Evolutionary conservation across 1,140 invertebrate species (phyloP), one percentile per base, ranked within the genome.

Genomic region (Drosophila trapezifrons): DNA sequence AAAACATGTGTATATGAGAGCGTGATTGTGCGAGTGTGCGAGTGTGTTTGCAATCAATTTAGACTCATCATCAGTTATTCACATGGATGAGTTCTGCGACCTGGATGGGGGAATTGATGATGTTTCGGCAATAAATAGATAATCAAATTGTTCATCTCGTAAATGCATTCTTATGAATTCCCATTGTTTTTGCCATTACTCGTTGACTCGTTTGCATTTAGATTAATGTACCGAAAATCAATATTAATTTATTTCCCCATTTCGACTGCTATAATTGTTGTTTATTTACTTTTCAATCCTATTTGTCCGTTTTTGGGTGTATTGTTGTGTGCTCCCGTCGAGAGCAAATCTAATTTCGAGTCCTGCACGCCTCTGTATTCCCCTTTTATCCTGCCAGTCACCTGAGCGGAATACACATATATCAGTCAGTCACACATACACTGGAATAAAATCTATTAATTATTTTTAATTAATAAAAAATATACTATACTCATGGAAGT

Each of bases 21-120:
- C 42, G 25, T 15, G 40, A 35, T 18, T 47, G 63, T 10, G 25
- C 40, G 15, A n/a, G n/a, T n/a, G n/a, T n/a, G 22, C 22, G 22
- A 22, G 22, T 60, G 49, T 29, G 13, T 42, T 43, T 46, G 62
- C 55, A 66, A 76, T 66, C 56, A 78, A 78, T 78, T 72, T 72
- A 64, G 64, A 77, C 29, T 54, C 45, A 63, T 80, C 73, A 66
- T 76, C 73, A 66, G 73, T 40, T 75, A 76, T 76, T 47, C 73
- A 76, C 60, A 76, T 66, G 72, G n/a, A 13, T 76, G 70, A 72
- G 18, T 6, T 4, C 10, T 13, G 25, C 55, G 67, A 56, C 37
- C 51, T 51, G 69, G 32, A 10, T 37, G 8, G 25, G 29, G 32
- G 22, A 49, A 27, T 51, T 38, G 32, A 38, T 45, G 32, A 32